Conservation (phyloP, 2,888 invertebrate species). For the Aleiodes leptofemur region DNA sequence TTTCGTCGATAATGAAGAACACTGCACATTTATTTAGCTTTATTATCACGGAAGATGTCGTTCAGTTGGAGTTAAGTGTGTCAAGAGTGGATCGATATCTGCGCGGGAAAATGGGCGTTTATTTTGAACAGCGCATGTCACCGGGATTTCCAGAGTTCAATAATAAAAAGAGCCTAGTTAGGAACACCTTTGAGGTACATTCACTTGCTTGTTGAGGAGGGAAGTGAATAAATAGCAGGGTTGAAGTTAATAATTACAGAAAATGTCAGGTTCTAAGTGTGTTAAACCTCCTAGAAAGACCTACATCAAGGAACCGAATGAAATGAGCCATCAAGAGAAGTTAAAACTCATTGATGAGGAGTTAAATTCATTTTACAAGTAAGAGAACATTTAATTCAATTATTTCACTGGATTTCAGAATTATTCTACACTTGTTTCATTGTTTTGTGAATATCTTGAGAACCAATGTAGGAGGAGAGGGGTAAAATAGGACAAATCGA, state of each 20-base stretch:
- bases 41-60: too few species aligned
- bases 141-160: constrained; percentile 2
- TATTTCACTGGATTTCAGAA: neutral
- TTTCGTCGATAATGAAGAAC: too few species aligned
- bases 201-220: neutral
- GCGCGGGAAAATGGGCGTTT: constrained; percentile 4
- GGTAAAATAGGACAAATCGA: too few species aligned
- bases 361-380: constrained; percentile 73
- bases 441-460: too few species aligned
- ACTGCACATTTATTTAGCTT: too few species aligned
- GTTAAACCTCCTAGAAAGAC: constrained; percentile 68
- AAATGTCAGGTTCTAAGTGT: constrained; percentile 69
- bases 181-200: neutral
- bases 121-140: constrained; percentile 21
- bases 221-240: neutral
- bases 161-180: neutral
- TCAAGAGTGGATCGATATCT: neutral
- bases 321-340: constrained; percentile 73
- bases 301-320: constrained; percentile 70
- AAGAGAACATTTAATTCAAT: constrained; percentile 48
- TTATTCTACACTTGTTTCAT: neutral
- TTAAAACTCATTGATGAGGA: constrained; percentile 72
- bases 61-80: too few species aligned
- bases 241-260: constrained; percentile 26
- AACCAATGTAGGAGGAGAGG: too few species aligned